Evolutionary conservation across 2,113 vertebrate genomes (phyloP), one percentile per base, ranked within the genome.

Genomic region (Megaptera novaeangliae): DNA sequence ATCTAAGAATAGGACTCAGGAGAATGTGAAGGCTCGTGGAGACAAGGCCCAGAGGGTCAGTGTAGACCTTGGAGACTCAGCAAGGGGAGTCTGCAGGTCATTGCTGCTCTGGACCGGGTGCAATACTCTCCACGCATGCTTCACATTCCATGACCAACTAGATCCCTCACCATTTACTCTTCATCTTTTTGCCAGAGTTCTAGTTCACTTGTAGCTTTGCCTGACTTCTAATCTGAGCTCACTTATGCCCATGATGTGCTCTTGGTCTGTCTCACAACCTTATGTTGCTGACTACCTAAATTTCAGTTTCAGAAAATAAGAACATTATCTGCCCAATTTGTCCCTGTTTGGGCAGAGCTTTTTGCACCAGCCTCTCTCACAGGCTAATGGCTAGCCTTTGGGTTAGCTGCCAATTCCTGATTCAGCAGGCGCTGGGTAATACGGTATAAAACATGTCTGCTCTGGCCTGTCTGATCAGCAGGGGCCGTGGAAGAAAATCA

Each of bases 291-390:
- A 46, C 68, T 39, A 44, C 10, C 59, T 71, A 34, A 12, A 89
- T 89, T 91, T 93, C 46, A 63, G 83, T 66, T 94, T 82, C 87
- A 41, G n/a, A 29, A 44, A 95, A 21, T 64, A 57, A 88, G 57
- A 59, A 71, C n/a, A 3, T 68, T 39, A 91, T 41, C 72, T 46
- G 25, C 41, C 63, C 57, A 74, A 49, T 57, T 21, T 3, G 14
- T 64, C 68, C 66, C 55, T 91, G 23, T 80, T 34, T 39, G 66
- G 41, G 41, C 27, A 78, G 55, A 66, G 68, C 17, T 88, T 96
- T 95, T 29, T 39, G 23, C 20, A 69, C 63, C 21, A 41, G 61
- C 25, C 39, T 61, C 63, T 55, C 78, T 66, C n/a, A 11, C 18
- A 80, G 57, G 44, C 46, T 77, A 66, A 85, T 6, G 52, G 49